Evolutionary conservation across 1,140 invertebrate species (phyloP).

Genomic region (Physella acuta): DNA sequence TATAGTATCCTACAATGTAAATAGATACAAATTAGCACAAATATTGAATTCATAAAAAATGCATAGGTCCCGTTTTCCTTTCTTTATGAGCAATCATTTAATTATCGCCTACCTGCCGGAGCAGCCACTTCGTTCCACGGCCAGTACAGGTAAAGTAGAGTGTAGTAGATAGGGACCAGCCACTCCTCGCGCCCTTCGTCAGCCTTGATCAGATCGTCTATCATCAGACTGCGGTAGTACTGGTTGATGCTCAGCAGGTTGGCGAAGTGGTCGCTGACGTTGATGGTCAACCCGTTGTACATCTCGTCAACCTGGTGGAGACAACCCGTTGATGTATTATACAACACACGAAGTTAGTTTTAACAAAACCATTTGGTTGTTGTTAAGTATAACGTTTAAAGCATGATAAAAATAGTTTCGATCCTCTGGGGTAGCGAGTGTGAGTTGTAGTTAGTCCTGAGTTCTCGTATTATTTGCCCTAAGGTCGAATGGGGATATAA

Average conservation of each 20-base stretch:
- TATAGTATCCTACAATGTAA: too few relatives aligned
- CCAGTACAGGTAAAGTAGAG: conserved; percentile 33
- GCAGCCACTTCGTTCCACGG: conserved; percentile 47
- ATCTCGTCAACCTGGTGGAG: conserved; percentile 10
- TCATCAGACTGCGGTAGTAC: conserved; percentile 35
- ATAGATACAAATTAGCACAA: too few relatives aligned
- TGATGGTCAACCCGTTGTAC: conserved; percentile 32
- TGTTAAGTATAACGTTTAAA: not conserved
- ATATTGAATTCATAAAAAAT: too few relatives aligned
- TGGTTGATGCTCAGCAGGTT: conserved; percentile 40
- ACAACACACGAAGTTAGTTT: not conserved
- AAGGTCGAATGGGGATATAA: too few relatives aligned
- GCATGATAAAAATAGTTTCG: too few relatives aligned
- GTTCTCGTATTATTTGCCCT: too few relatives aligned
- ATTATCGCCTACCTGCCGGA: conserved; percentile 45
- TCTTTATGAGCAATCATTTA: too few relatives aligned
- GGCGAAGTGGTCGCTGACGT: conserved; percentile 41
- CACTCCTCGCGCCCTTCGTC: conserved; percentile 38
- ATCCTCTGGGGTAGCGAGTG: too few relatives aligned
- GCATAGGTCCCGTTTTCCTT: too few relatives aligned
- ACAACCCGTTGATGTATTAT: too few relatives aligned
- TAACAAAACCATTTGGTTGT: not conserved
- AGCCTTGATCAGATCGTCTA: conserved; percentile 26
- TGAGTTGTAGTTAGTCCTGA: too few relatives aligned
- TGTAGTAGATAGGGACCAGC: conserved; percentile 36